phyloP scores from a whole-genome alignment of 2,113 vertebrate genomes.

The Tetraodon nigroviridis region DNA sequence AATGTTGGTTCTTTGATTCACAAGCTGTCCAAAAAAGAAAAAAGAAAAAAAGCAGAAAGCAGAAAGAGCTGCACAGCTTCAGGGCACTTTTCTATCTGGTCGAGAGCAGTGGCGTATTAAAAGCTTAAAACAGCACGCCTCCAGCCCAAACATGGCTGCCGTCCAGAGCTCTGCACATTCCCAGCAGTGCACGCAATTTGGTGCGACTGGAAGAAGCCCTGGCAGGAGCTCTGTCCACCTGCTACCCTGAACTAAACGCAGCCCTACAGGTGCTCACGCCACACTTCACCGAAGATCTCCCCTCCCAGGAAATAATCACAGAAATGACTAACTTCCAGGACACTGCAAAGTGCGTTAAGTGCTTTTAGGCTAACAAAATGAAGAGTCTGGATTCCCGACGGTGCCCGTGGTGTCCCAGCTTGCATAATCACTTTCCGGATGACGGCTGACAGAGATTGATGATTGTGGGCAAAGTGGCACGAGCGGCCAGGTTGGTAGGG shows the following conservation, averaged over 20 bases:
- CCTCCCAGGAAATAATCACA: conserved; percentile 33
- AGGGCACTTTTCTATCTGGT: conserved; percentile 61
- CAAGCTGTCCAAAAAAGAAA: conserved; percentile 17
- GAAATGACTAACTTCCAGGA: conserved; percentile 31
- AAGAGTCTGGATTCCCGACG: conserved; percentile 37
- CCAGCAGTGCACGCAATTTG: conserved; percentile 63
- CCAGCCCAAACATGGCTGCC: conserved; percentile 65
- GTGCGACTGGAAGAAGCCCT: conserved; percentile 62
- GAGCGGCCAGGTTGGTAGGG: conserved; percentile 52
- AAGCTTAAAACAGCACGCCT: conserved; percentile 64
- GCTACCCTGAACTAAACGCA: conserved; percentile 47
- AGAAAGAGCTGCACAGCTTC: conserved; percentile 35
- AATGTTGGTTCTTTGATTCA: conserved; percentile 27
- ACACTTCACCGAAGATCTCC: conserved; percentile 21
- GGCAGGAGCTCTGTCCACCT: conserved; percentile 71
- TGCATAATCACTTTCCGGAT: conserved; percentile 68
- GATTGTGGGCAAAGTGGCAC: conserved; percentile 60
- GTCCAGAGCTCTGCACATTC: conserved; percentile 63
- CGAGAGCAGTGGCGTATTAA: conserved; percentile 63
- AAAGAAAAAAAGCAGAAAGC: neutral
- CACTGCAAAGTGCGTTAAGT: conserved; percentile 32
- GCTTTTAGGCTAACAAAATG: conserved; percentile 27
- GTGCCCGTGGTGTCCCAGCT: conserved; percentile 34
- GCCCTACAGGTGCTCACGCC: conserved; percentile 42
- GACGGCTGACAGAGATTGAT: conserved; percentile 76